Evolutionary conservation across 2,113 vertebrate species (phyloP).

Genomic region (Condylura cristata): DNA sequence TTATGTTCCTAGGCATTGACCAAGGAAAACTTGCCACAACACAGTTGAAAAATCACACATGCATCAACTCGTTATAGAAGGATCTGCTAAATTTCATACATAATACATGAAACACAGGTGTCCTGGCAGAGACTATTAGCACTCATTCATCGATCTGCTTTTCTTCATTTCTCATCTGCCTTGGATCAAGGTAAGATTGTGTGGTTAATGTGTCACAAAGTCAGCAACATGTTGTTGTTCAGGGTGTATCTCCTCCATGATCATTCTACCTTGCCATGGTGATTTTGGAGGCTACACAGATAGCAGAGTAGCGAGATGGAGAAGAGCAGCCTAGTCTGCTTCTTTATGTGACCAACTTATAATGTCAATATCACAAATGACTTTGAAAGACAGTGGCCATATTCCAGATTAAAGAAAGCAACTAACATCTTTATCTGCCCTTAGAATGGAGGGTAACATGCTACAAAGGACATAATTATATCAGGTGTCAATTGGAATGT

Average conservation of each 20-base stretch:
- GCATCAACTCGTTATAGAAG: background rate
- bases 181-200: background rate
- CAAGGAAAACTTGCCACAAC: background rate
- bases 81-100: background rate
- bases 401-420: background rate
- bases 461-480: conserved; percentile 15
- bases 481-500: background rate
- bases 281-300: background rate
- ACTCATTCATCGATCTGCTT: background rate
- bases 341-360: background rate
- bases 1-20: background rate
- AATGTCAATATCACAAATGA: conserved; percentile 38
- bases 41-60: background rate
- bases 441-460: background rate
- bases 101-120: background rate
- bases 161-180: background rate
- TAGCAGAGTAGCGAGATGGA: background rate
- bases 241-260: background rate
- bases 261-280: background rate
- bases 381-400: conserved; percentile 5
- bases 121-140: background rate
- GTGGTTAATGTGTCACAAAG: conserved; percentile 29
- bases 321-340: background rate
- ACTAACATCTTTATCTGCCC: background rate
- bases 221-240: background rate